Conservation (phyloP, 1,140 invertebrate species). For the Lordiphosa collinella region DNA sequence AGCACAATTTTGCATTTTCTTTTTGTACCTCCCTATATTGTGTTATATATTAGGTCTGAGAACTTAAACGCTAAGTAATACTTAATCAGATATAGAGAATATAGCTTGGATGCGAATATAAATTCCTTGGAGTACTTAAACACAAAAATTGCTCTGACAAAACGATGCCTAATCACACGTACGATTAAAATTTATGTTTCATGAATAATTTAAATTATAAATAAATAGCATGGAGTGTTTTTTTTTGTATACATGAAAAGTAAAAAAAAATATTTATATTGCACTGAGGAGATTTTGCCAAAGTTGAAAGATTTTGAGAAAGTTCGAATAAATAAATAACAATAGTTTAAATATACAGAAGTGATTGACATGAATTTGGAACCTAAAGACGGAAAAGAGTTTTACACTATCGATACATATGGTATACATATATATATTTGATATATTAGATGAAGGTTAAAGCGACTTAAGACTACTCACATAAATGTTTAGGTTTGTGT, state of each 20-base stretch:
- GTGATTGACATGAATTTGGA: slow-evolving; percentile 12
- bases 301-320: slow-evolving; percentile 23
- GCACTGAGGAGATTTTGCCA: slow-evolving; percentile 61
- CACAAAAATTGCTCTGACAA: slow-evolving; percentile 6
- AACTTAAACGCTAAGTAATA: slow-evolving; percentile 71
- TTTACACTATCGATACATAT: slow-evolving; percentile 11
- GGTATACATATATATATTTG: slow-evolving; percentile 9
- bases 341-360: slow-evolving; percentile 20
- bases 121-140: slow-evolving; percentile 38
- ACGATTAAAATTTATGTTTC: slow-evolving; percentile 13
- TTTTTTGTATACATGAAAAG: slow-evolving; percentile 27
- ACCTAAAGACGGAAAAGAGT: slow-evolving; percentile 4
- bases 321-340: slow-evolving; percentile 59
- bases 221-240: slow-evolving; percentile 55
- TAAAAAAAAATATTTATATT: slow-evolving; percentile 41
- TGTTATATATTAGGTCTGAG: slow-evolving; percentile 15
- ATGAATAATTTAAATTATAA: slow-evolving; percentile 35
- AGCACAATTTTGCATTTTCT: slow-evolving; percentile 28
- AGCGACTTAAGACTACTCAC: slow-evolving; percentile 40
- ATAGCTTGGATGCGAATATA: slow-evolving; percentile 33
- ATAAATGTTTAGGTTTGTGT: slow-evolving; percentile 32
- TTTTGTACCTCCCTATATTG: slow-evolving; percentile 21
- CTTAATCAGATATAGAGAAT: slow-evolving; percentile 64
- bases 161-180: no score
- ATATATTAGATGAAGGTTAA: slow-evolving; percentile 4